Evolutionary conservation across 2,888 invertebrate genomes (phyloP).

Genomic region (Drosophila mercatorum): DNA sequence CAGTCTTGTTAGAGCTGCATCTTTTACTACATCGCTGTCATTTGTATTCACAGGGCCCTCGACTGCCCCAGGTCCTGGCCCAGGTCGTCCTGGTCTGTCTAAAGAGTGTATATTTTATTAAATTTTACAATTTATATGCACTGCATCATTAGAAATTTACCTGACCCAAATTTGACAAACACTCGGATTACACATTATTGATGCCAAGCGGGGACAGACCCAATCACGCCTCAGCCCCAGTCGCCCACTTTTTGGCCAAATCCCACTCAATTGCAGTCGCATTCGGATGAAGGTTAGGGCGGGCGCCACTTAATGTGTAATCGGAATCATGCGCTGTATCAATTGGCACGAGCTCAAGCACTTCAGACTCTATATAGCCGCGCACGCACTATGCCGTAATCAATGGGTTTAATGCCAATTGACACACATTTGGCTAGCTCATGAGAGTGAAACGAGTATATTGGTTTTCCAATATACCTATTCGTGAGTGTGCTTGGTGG

Average conservation of each 20-base stretch:
- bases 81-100: conserved; percentile 8
- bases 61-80: conserved; percentile 23
- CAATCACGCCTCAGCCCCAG: background rate
- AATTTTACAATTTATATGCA: conserved; percentile 58
- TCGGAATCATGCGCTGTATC: conserved; percentile 5
- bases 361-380: background rate
- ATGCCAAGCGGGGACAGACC: background rate
- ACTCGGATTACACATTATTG: background rate
- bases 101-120: conserved; percentile 51
- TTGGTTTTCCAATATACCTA: background rate
- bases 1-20: background rate
- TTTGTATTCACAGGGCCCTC: conserved; percentile 1
- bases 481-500: background rate
- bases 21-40: background rate
- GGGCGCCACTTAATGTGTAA: conserved; percentile 5
- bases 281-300: conserved; percentile 1
- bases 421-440: background rate
- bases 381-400: background rate
- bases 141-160: conserved; percentile 65
- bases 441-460: background rate
- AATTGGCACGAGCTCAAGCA: conserved; percentile 1
- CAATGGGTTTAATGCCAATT: background rate
- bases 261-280: background rate
- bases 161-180: conserved; percentile 68
- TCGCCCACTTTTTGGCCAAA: background rate